Percentiles rank a stretch among this genome's conserved stretches.
phyloP scores from a whole-genome alignment of 2,888 invertebrate species.

The Falcaria lacertinaria region DNA sequence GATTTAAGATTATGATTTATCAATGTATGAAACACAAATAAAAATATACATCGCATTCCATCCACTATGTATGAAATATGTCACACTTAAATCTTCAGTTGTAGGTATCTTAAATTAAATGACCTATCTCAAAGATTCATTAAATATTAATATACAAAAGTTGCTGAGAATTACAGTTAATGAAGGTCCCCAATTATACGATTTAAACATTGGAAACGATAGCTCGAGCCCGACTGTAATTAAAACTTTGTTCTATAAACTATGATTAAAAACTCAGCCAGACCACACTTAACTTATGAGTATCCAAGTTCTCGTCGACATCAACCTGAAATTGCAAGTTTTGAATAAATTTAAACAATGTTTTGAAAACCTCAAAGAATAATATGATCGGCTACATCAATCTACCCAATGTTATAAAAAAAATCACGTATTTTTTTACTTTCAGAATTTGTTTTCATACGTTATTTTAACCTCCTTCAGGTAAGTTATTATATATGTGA shows the following conservation, averaged over 20 bases:
- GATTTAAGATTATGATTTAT: no score
- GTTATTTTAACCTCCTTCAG: no score
- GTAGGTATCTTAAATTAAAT: slow-evolving; percentile 7
- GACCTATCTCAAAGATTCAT: slow-evolving; percentile 13
- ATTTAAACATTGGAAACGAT: slow-evolving; percentile 37
- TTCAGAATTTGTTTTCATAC: no score
- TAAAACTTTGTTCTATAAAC: slow-evolving; percentile 55
- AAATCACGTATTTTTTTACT: no score
- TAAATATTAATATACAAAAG: slow-evolving; percentile 19
- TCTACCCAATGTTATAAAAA: no score
- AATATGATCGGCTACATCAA: no score
- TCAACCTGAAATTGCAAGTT: slow-evolving; percentile 4
- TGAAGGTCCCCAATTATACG: slow-evolving; percentile 34
- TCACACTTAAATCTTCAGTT: neutral
- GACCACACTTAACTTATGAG: slow-evolving; percentile 29
- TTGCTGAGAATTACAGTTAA: slow-evolving; percentile 19
- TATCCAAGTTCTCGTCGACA: slow-evolving; percentile 17
- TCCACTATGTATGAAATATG: neutral
- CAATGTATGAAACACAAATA: no score
- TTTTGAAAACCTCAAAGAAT: no score
- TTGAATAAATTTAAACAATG: slow-evolving; percentile 6
- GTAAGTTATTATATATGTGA: no score
- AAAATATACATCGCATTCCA: no score
- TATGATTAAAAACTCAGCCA: slow-evolving; percentile 46
- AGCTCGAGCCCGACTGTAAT: slow-evolving; percentile 39